A percentile compares a stretch with the other conserved stretches of the same genome.
These are phyloP conservation scores for Phenganax stokvisi DNA, from an alignment of 92 coral and sea anemone genomes.

Conservation along the genomic window DNA sequence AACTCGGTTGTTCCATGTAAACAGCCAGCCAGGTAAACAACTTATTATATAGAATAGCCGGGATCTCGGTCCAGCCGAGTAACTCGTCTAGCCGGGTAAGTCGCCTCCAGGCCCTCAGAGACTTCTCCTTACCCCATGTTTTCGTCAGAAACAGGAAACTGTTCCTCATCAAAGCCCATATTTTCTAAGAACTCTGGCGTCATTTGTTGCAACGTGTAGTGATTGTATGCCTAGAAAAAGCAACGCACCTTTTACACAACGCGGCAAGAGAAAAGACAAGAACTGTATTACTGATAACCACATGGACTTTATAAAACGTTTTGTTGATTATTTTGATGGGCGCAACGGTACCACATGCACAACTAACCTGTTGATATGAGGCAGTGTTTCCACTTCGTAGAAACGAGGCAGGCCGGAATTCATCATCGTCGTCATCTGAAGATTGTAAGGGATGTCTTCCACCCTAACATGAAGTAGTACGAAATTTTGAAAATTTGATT, in stretches of 20 bases:
- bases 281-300: no score
- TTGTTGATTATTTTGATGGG: background rate
- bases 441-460: slow-evolving; percentile 95
- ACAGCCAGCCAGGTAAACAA: no score
- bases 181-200: slow-evolving; percentile 94
- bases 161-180: slow-evolving; percentile 91
- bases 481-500: slow-evolving; percentile 23
- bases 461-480: slow-evolving; percentile 51
- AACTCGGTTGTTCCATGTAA: no score
- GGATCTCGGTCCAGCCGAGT: no score
- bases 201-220: slow-evolving; percentile 98
- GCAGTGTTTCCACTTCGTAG: slow-evolving; percentile 61
- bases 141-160: slow-evolving; percentile 86
- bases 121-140: slow-evolving; percentile 50
- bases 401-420: slow-evolving; percentile 85
- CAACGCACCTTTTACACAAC: no score
- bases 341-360: background rate
- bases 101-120: no score
- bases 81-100: no score
- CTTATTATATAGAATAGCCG: no score
- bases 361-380: slow-evolving; percentile 83
- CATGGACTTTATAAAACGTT: background rate
- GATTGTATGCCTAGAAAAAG: slow-evolving; percentile 72
- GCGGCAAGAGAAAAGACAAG: no score
- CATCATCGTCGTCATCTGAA: slow-evolving; percentile 96